Percentiles rank a stretch among this genome's conserved stretches.
Conservation (phyloP, 2,888 invertebrate genomes). For the Drosophila putrida region DNA sequence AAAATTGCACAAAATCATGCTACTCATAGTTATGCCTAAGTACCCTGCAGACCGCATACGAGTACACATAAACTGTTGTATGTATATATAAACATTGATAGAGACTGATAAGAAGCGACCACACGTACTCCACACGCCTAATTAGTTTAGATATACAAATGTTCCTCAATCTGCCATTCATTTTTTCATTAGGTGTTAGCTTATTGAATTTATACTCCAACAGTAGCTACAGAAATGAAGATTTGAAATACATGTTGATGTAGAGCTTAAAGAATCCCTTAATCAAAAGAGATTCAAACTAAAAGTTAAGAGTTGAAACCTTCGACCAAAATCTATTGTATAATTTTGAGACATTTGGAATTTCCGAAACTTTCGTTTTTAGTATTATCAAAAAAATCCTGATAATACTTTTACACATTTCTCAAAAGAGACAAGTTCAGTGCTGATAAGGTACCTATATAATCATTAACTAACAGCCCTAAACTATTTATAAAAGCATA, state of each 20-base stretch:
- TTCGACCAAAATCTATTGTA: too few species aligned
- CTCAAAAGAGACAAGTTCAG: too few species aligned
- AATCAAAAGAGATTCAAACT: too few species aligned
- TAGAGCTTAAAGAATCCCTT: too few species aligned
- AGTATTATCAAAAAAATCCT: too few species aligned
- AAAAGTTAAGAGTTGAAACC: too few species aligned
- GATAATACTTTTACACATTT: too few species aligned
- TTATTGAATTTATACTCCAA: not conserved
- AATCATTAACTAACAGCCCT: not conserved
- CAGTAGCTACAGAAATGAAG: not conserved
- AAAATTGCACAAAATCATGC: conserved; percentile 43
- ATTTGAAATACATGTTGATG: too few species aligned
- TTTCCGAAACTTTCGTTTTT: too few species aligned
- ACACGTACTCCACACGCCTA: conserved; percentile 29
- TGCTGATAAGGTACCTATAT: too few species aligned
- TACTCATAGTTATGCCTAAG: conserved; percentile 17
- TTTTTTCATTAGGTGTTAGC: not conserved
- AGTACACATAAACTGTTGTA: not conserved
- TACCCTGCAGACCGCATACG: conserved; percentile 2
- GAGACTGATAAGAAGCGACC: conserved; percentile 37
- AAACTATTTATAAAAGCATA: not conserved
- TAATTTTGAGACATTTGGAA: too few species aligned
- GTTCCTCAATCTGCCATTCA: conserved; percentile 10
- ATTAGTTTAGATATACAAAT: conserved; percentile 24
- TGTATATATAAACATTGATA: not conserved